A percentile compares a stretch with the other conserved stretches of the same genome.
Conservation (phyloP, 2,797 vertebrate species). For the Sebastes itinus region DNA sequence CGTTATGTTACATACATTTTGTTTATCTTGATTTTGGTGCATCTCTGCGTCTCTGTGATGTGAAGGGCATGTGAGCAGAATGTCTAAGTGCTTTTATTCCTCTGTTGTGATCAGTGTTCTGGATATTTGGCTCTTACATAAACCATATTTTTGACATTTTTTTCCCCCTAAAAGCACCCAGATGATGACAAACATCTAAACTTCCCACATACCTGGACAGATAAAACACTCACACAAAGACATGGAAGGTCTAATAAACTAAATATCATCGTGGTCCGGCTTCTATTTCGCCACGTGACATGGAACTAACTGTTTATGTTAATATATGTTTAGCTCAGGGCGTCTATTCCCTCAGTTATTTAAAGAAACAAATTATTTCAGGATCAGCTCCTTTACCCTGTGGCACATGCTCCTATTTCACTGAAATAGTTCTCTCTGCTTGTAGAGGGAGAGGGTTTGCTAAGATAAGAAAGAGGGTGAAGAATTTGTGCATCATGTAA, state of each 20-base stretch:
- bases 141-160: constrained; percentile 2
- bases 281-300: constrained; percentile 9
- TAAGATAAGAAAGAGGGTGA: not conserved
- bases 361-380: constrained; percentile 82
- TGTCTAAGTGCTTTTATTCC: not conserved
- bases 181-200: constrained; percentile 1
- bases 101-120: not conserved
- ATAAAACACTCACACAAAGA: not conserved
- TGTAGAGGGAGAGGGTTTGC: not conserved
- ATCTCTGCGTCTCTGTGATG: not conserved
- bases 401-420: constrained; percentile 69
- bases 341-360: constrained; percentile 73
- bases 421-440: constrained; percentile 55
- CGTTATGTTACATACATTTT: not conserved
- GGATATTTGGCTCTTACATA: constrained; percentile 29
- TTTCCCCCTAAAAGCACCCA: not conserved
- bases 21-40: constrained; percentile 1
- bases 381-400: constrained; percentile 70
- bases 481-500: not conserved
- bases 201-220: not conserved
- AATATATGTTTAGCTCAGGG: constrained; percentile 60
- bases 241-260: not conserved
- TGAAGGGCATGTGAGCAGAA: constrained; percentile 10
- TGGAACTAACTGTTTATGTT: constrained; percentile 44
- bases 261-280: not conserved